Percentiles rank a stretch among this genome's conserved stretches.
These are phyloP conservation scores for Ecliptopera silaceata DNA, from an alignment of 2,888 invertebrate species.

Conservation along the genomic window DNA sequence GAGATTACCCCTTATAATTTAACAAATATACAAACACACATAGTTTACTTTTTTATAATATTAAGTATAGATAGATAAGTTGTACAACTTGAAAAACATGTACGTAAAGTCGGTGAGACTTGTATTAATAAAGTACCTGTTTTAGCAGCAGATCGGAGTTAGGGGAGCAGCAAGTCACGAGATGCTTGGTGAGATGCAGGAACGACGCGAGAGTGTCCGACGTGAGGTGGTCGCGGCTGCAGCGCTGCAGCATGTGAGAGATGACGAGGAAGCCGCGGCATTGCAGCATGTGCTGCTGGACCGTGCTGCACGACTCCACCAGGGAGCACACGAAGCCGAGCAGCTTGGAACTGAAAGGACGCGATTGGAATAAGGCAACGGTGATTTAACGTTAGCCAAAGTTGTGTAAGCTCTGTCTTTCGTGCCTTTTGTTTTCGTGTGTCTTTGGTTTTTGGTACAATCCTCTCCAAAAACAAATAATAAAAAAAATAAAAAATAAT, in stretches of 20 bases:
- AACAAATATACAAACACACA: too few relatives aligned
- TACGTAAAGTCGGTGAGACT: neutral
- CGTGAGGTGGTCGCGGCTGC: slow-evolving; percentile 95
- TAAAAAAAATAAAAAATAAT: too few relatives aligned
- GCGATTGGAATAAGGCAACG: too few relatives aligned
- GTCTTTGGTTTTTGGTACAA: too few relatives aligned
- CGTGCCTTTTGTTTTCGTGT: too few relatives aligned
- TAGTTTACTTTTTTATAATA: too few relatives aligned
- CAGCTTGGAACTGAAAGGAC: slow-evolving; percentile 91
- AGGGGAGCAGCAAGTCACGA: slow-evolving; percentile 95
- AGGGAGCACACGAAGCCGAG: slow-evolving; percentile 98
- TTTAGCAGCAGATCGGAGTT: slow-evolving; percentile 95
- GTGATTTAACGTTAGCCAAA: too few relatives aligned
- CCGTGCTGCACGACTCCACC: slow-evolving; percentile 97
- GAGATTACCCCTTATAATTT: too few relatives aligned
- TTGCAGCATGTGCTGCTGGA: slow-evolving; percentile 99
- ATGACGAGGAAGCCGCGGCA: slow-evolving; percentile 99
- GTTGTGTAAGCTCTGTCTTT: too few relatives aligned
- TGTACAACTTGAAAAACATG: too few relatives aligned
- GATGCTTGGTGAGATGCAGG: slow-evolving; percentile 94
- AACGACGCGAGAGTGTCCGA: slow-evolving; percentile 96
- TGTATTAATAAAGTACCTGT: slow-evolving; percentile 85
- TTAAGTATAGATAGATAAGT: too few relatives aligned
- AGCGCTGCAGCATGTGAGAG: slow-evolving; percentile 97
- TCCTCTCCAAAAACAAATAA: too few relatives aligned